Evolutionary conservation across 2,888 invertebrate species (phyloP), one percentile per base, ranked within the genome.

Genomic region (Dermolepida albohirtum): DNA sequence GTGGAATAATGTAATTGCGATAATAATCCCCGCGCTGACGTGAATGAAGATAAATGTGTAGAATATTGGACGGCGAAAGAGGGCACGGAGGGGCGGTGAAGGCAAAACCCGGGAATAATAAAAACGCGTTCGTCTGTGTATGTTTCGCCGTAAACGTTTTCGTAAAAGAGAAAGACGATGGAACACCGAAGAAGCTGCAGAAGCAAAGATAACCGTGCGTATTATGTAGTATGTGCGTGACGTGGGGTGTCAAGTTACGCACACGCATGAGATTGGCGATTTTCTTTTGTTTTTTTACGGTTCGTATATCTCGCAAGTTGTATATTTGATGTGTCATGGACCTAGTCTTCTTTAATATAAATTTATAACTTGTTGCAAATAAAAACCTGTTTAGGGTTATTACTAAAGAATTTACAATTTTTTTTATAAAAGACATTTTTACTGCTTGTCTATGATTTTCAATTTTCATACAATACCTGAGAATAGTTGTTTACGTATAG

Each of bases 41-140:
- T 62, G 59, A 62, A 62, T 62, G 47, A 62, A 47, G 59, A 62
- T 49, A 34, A 62, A 62, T 62, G 59, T 47, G 29, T 17, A 16
- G 59, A 44, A 62, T 62, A 62, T 62, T 62, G 59, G 59, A 54
- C 34, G 16, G 44, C 2, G 47, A 47, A 62, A 47, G 22, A n/a
- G 34, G 29, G 34, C 10, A 8, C 10, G 34, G 6, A 34, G 34
- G 34, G 22, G 22, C 22, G 22, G 22, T 2, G 4, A 22, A 22
- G 34, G 8, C 4, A 34, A 10, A 34, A 34, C 6, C 34, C 34
- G 34, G 6, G 34, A n/a, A 41, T 41, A 55, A 62, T 62, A 62
- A 62, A 47, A 62, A 27, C 12, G 47, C 59, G 59, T 62, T 40
- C 34, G 10, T 34, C 34, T 34, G 34, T 34, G 34, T 34, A 10